Evolutionary conservation across 2,797 vertebrate genomes (phyloP), one percentile per base, ranked within the genome.

Genomic region (Erethizon dorsatum): DNA sequence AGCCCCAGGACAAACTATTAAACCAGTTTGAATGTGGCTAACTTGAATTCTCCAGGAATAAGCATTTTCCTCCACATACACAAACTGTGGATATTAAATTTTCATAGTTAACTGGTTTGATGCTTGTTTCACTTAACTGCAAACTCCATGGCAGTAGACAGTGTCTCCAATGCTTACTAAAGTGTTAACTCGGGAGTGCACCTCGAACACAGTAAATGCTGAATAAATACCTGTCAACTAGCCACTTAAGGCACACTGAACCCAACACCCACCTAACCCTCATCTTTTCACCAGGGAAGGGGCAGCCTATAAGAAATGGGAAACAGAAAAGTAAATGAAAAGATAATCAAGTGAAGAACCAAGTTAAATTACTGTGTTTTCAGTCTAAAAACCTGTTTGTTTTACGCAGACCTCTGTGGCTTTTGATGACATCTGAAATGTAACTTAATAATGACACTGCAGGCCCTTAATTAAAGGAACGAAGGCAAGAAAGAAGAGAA

Each of bases 351-450:
- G 28, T 8, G 28, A 73, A 61, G 22, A 84, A 84, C 69, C 14
- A 14, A 82, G 45, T 15, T 45, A 52, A 67, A 85, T 2, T 24
- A 41, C 47, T 96, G 33, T 77, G 56, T 61, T 83, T 86, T 75
- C 14, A 15, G 26, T 50, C n/a, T 83, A 85, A 94, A 85, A 75
- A 47, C 4, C 47, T n/a, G 33, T 80, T 20, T 41, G 33, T 69
- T 88, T 63, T 87, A 59, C 56, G 56, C 50, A 85, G 79, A 52
- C 65, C 22, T 78, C 67, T 82, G 9, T 33, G 88, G 28, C 6
- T 83, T 92, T 37, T n/a, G 12, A 71, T 82, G 89, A 82, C 37
- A 59, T 22, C 54, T 37, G n/a, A 91, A 96, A 90, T 78, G n/a
- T 56, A 93, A 91, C 77, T 75, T 84, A 90, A 57, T n/a, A 28